Base-by-base conservation (phyloP, 2,113 vertebrate species). In the Anser cygnoides region DNA sequence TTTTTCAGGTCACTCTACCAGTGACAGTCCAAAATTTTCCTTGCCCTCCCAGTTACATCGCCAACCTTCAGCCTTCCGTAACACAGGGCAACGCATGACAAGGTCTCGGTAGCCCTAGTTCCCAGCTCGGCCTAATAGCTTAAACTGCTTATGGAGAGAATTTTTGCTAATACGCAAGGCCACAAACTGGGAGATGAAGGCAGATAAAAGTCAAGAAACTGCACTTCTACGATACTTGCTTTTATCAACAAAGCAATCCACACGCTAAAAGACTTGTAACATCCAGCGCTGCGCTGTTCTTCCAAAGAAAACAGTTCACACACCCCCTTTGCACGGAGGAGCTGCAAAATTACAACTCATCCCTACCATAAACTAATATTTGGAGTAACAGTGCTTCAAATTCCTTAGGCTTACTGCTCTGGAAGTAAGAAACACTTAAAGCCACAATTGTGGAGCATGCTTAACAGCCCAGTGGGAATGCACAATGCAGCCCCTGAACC, bases 381-480 rank as follows among this genome's bases (percentile, higher is more conserved):
- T 13, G 10, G 21, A 44, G 39, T 7, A 23, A 46, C 13, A 20
- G 1, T 5, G 8, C 57, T 89, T 31, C 58, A 46, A 33, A 49
- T 11, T 26, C 50, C 9, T 33, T 2, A 39, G 46, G 12, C 19
- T 8, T 5, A 3, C 21, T 18, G 10, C 72, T 33, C 37, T 22
- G 28, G 33, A 66, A 81, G 11, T 2, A 6, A 58, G 41, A 26
- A 3, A 6, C 19, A 5, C 49, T 43, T 29, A 25, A 46, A 63
- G 22, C 5, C 6, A 0, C 15, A 7, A 16, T 26, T 43, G 37
- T 6, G 5, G 21, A 17, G 12, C 46, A 14, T 1, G 13, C 13
- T 31, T 12, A 43, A 6, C 0, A 21, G n/a, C 16, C 26, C 17
- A 31, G 43, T 29, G 8, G 2, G 4, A 26, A 28, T 0, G 8